Percentiles rank a stretch among this genome's conserved stretches.
Evolutionary conservation across 2,888 invertebrate genomes (phyloP).

Genomic region (Pycnomerus fuliginosus): DNA sequence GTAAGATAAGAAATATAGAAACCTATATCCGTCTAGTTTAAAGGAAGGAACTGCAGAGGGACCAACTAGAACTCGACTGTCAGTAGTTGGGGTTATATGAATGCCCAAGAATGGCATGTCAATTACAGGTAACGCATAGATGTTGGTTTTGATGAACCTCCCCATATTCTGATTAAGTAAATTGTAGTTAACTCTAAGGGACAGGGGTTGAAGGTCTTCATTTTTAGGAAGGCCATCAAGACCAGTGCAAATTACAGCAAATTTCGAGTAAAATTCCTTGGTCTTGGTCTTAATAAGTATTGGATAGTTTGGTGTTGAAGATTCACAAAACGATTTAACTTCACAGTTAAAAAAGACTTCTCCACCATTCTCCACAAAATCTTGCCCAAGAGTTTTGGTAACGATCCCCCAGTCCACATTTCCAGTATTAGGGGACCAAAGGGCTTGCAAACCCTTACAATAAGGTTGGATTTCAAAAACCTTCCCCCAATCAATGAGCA

Average conservation of each 20-base stretch:
- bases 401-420: conserved; percentile 89
- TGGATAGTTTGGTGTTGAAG: conserved; percentile 33
- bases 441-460: conserved; percentile 64
- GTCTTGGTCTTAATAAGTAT: conserved; percentile 53
- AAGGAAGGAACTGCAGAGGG: conserved; percentile 94
- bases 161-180: conserved; percentile 55
- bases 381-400: conserved; percentile 73
- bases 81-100: conserved; percentile 92
- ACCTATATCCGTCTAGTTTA: conserved; percentile 89
- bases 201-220: conserved; percentile 43
- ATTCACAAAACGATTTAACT: conserved; percentile 52
- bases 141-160: conserved; percentile 71
- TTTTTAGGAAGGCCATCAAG: conserved; percentile 80
- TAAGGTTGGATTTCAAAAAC: conserved; percentile 30
- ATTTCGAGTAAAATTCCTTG: conserved; percentile 61
- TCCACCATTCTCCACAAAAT: conserved; percentile 76
- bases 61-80: conserved; percentile 85
- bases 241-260: conserved; percentile 89
- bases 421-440: conserved; percentile 77
- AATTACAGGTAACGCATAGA: conserved; percentile 97
- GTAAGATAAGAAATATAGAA: too few species aligned
- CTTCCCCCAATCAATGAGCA: conserved; percentile 54
- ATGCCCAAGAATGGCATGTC: conserved; percentile 95
- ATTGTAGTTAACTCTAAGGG: conserved; percentile 92
- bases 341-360: conserved; percentile 69